Evolutionary conservation across 1,140 invertebrate genomes (phyloP).

Genomic region (Panagrolaimus sp.): DNA sequence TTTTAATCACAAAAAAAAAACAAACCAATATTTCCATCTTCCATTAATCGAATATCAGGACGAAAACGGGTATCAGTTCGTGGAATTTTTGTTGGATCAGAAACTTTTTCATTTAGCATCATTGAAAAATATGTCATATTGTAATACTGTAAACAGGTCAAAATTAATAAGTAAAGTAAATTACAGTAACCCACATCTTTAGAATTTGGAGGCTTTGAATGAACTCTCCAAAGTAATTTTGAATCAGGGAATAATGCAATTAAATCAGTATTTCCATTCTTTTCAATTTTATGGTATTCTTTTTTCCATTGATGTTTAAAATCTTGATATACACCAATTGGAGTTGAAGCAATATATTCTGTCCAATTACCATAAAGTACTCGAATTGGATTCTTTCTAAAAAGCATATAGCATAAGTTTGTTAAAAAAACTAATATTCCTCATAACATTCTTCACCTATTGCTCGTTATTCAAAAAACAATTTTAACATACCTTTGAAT

Average conservation of each 20-base stretch:
- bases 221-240: neutral
- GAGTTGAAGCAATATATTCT: neutral
- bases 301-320: constrained; percentile 5
- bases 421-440: too few species aligned
- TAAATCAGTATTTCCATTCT: neutral
- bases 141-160: constrained; percentile 2
- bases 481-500: neutral
- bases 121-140: constrained; percentile 10
- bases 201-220: neutral
- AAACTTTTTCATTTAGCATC: constrained; percentile 6
- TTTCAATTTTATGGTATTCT: neutral
- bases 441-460: neutral
- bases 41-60: constrained; percentile 10
- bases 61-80: constrained; percentile 10
- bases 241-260: neutral
- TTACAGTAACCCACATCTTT: neutral
- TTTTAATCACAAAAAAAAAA: too few species aligned
- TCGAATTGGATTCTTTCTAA: constrained; percentile 5
- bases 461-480: neutral
- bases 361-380: constrained; percentile 14
- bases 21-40: neutral
- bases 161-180: neutral
- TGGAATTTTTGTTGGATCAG: neutral
- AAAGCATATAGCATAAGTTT: neutral
- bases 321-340: neutral